Evolutionary conservation across 2,888 invertebrate species (phyloP).

Genomic region (Erebia epiphron): DNA sequence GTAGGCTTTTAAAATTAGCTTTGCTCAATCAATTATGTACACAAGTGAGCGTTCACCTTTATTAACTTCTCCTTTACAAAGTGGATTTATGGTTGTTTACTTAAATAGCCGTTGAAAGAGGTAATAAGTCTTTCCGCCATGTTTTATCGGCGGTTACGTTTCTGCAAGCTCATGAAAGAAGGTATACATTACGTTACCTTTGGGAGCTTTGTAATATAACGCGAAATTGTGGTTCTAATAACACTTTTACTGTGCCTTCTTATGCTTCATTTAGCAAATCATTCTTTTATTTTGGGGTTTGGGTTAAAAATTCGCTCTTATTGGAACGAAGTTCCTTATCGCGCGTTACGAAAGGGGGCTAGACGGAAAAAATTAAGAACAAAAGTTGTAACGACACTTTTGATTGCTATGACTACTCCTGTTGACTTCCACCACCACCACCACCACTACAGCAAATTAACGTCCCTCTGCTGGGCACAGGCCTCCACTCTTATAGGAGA

Average conservation of each 20-base stretch:
- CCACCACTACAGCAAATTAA: no score
- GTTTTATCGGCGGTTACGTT: conserved; percentile 24
- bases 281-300: neutral
- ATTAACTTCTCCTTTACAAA: conserved; percentile 28
- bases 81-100: conserved; percentile 29
- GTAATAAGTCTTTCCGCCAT: conserved; percentile 30
- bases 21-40: neutral
- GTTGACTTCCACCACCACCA: no score
- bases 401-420: no score
- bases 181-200: conserved; percentile 2
- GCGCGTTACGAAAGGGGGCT: no score
- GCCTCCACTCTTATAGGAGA: no score
- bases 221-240: neutral
- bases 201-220: conserved; percentile 5
- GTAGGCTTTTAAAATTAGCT: neutral
- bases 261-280: neutral
- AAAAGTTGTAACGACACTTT: no score
- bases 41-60: conserved; percentile 15
- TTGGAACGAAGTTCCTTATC: no score
- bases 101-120: conserved; percentile 31
- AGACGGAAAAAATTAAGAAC: no score
- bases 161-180: conserved; percentile 17
- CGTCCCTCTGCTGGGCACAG: no score
- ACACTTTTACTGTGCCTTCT: neutral
- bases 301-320: no score